phyloP scores from a whole-genome alignment of 2,797 vertebrate genomes.

The Cirrhinus molitorella region DNA sequence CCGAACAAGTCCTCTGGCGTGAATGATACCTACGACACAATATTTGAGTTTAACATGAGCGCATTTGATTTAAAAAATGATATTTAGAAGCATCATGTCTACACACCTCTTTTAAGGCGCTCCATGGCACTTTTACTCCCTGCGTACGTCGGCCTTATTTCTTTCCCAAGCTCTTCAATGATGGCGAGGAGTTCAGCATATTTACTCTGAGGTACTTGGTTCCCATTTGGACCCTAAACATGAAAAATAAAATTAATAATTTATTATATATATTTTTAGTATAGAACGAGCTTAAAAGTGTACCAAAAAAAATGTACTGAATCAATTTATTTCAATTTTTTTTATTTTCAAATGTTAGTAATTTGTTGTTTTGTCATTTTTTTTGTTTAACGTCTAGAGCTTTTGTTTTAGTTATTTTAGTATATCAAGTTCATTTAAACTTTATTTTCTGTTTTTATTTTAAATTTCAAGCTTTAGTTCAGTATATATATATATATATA shows the following conservation, averaged over 20 bases:
- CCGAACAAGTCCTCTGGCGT: constrained; percentile 94
- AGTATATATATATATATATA: too few relatives aligned
- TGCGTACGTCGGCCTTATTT: constrained; percentile 97
- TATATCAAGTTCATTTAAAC: too few relatives aligned
- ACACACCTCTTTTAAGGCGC: constrained; percentile 93
- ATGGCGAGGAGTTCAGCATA: constrained; percentile 97
- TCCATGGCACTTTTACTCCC: constrained; percentile 99
- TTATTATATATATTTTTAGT: neutral
- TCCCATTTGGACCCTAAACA: constrained; percentile 87
- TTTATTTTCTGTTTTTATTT: too few relatives aligned
- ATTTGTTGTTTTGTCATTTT: too few relatives aligned
- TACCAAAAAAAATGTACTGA: too few relatives aligned
- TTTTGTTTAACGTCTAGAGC: too few relatives aligned
- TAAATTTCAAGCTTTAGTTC: too few relatives aligned
- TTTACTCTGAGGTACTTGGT: constrained; percentile 97
- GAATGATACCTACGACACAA: constrained; percentile 90
- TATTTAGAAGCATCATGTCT: neutral
- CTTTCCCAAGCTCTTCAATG: constrained; percentile 97
- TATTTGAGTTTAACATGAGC: neutral
- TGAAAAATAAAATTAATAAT: neutral
- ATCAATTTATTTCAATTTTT: too few relatives aligned
- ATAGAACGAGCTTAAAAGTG: neutral
- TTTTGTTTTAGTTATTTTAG: too few relatives aligned
- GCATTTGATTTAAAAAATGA: neutral
- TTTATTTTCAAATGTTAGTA: too few relatives aligned